Evolutionary conservation across 2,113 vertebrate genomes (phyloP), one percentile per base, ranked within the genome.

Genomic region (Phaethon lepturus): DNA sequence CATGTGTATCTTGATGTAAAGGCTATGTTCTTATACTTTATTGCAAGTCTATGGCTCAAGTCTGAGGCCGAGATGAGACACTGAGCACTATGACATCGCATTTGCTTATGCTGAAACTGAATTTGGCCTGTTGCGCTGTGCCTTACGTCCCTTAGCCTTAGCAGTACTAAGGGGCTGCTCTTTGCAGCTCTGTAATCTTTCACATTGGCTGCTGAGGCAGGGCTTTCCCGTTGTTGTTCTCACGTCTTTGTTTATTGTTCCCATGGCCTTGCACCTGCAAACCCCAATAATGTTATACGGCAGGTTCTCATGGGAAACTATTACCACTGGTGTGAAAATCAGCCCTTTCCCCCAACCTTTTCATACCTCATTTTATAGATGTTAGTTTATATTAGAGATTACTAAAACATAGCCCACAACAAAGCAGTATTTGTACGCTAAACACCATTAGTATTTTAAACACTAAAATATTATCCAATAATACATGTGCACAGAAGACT

Each of bases 51-150:
- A 0, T 13, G 11, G n/a, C 55, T 67, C 25, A 10, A 40, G 18
- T 72, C 31, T 59, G 77, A 88, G 49, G 59, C 24, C 1, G 4
- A 20, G 45, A 50, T 26, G 75, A 58, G 86, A 24, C 19, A 2
- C 0, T 23, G 86, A 86, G 66, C 53, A 45, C 18, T 2, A 8
- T 3, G 45, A 13, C 3, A 40, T 45, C 2, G 2, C 50, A 19
- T 88, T 58, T 66, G 19, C n/a, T 86, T 58, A 33, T 17, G 13
- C 63, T 50, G 58, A 42, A 83, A n/a, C 42, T 42, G 83, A 31
- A 11, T 69, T 79, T 82, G 47, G 18, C 42, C 31, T 8, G 23
- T 22, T 47, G 17, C 5, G 1, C 73, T 11, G 87, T 71, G 59
- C 16, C 58, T 63, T 33, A 5, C 38, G 40, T 47, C 45, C 16